Evolutionary conservation across 1,140 invertebrate genomes (phyloP), one percentile per base, ranked within the genome.

Genomic region (Pogonomyrmex californicus): DNA sequence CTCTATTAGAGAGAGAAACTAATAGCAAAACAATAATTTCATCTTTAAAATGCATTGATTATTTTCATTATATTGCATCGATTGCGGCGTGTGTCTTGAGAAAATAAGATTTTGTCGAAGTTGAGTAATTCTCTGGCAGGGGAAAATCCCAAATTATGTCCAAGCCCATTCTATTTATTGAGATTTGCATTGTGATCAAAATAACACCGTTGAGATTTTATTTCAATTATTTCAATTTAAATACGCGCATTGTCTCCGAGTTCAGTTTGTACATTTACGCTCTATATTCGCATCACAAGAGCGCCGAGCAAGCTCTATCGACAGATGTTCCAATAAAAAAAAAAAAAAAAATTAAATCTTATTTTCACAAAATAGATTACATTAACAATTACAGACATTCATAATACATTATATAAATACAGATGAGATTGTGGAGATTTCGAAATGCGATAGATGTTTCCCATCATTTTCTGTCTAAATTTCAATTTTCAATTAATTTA

Each of bases 161-260:
- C 51, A 38, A 23, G 23, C 6, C 36, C 23, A n/a, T n/a, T 75
- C 7, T 38, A 41, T 56, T 56, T 44, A 58, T 12, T 41, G 38
- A 23, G 62, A 77, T 44, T 30, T 62, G 38, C 41, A 62, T 62
- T 60, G 56, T n/a, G 58, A 77, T 2, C 7, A 4, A 54, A 77
- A 77, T 60, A 62, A 62, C 23, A 62, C 30, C 14, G 1, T 38
- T 14, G 17, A 51, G 9, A 5, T 44, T 62, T 77, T 44, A 47
- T 77, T 62, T 77, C 75, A n/a, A 62, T 77, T 44, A 47, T 77
- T 62, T 77, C 75, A n/a, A 62, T 77, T 60, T 76, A 4, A 30
- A 23, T 4, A 44, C 1, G 38, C 17, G 30, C 2, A 49, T 30
- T 47, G 14, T 23, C n/a, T 10, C n/a, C 10, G 30, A 58, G 56